Evolutionary conservation across 53 echinoderm and acorn worm genomes (phyloP), one percentile per base, ranked within the genome.

Genomic region (Actinopyga echinites): DNA sequence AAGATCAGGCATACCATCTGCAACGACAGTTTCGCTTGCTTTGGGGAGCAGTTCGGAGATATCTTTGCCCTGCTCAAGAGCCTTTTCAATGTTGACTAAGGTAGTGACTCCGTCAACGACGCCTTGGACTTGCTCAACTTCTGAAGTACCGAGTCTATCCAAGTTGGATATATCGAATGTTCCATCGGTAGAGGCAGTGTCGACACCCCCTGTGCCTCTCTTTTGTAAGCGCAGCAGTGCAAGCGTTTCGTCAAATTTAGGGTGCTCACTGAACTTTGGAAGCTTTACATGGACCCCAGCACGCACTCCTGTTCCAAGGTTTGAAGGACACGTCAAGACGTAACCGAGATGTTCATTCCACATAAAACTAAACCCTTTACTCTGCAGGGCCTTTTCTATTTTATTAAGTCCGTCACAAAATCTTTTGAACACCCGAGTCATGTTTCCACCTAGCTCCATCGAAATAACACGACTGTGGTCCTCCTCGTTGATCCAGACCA

Each of bases 401-500:
- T 88, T 74, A 73, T 85, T 87, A 2, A 93, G 88, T 43, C 93
- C 93, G 44, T 88, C 88, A 36, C 93, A 93, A 84, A 93, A 93
- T 53, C 93, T 90, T 19, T 71, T 35, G 57, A 93, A 93, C 6
- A 93, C 93, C 19, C 57, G 49, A 30, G 65, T 82, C 93, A 93
- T 93, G 86, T 91, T 86, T 25, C 93, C 93, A 25, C 93, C 86
- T 24, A 85, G 67, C 57, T 93, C 91, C 93, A 93, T 93, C 23
- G 93, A 91, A 60, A 93, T 93, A 35, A 93, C 93, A n/a, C 93
- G 62, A 31, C 88, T 86, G 44, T 95, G 95, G 85, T 93, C 96
- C 74, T 95, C 96, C 60, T 95, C 96, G 69, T 95, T 95, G 85
- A 95, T 61, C 96, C 96, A 95, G 40, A 95, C 93, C 13, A 95